Conservation (phyloP, 2,797 vertebrate genomes). For the Chlorospingus flavigularis region DNA sequence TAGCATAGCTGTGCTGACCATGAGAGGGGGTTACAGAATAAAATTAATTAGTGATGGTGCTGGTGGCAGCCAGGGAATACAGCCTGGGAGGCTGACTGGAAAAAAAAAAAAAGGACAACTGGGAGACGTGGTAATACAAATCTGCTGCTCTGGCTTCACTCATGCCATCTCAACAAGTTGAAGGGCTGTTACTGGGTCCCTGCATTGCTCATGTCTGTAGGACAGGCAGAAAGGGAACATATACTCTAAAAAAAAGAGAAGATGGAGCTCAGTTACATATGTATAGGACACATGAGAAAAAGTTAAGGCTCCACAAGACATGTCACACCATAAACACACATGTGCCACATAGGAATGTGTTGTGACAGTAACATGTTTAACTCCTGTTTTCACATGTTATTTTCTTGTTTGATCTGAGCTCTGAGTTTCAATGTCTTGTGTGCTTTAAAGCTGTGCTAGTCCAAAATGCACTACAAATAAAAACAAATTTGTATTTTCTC, state of each 20-base stretch:
- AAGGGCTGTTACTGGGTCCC: not conserved
- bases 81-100: not conserved
- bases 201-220: not conserved
- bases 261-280: not conserved
- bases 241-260: not conserved
- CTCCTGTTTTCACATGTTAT: not conserved
- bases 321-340: fast-evolving
- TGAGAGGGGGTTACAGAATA: not conserved
- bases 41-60: not conserved
- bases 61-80: not conserved
- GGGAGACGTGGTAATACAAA: not conserved
- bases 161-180: not conserved
- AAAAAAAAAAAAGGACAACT: no score
- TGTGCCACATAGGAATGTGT: not conserved
- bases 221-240: not conserved
- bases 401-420: not conserved
- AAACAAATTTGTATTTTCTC: not conserved
- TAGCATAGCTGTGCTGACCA: not conserved
- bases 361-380: not conserved
- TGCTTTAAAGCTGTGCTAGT: not conserved
- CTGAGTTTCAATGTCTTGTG: not conserved
- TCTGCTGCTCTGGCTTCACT: not conserved
- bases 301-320: not conserved
- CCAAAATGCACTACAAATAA: not conserved
- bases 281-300: not conserved